phyloP scores from a whole-genome alignment of 2,113 vertebrate genomes.

The Syngnathus floridae region DNA sequence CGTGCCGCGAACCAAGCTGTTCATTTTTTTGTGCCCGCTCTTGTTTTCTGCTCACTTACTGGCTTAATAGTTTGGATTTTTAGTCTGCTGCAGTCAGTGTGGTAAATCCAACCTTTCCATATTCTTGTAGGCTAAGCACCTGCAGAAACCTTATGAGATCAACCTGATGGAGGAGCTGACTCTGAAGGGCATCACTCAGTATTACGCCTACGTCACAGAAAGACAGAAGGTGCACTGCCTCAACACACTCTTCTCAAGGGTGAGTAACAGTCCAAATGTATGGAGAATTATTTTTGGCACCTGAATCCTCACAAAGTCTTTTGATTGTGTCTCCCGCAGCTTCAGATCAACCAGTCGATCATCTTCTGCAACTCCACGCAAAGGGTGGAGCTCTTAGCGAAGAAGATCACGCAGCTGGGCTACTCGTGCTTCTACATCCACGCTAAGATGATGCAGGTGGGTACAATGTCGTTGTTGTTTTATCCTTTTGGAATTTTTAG shows the following conservation, averaged over 20 bases:
- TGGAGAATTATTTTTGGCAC: too few species aligned
- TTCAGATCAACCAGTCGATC: constrained; percentile 79
- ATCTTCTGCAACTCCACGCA: constrained; percentile 80
- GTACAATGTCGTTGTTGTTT: neutral
- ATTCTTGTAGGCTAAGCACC: constrained; percentile 63
- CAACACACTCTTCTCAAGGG: constrained; percentile 77
- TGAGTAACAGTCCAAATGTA: constrained; percentile 20
- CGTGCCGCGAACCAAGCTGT: constrained; percentile 31
- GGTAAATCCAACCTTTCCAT: neutral
- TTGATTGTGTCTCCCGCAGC: constrained; percentile 41
- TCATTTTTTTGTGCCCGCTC: neutral
- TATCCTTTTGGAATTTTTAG: neutral
- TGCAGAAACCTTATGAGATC: constrained; percentile 76
- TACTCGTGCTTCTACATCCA: constrained; percentile 80
- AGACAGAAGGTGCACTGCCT: constrained; percentile 78
- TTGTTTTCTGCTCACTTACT: constrained; percentile 6
- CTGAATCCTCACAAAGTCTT: neutral
- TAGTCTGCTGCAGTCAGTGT: too few species aligned
- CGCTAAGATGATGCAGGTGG: constrained; percentile 79
- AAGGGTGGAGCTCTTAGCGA: constrained; percentile 74
- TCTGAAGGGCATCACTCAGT: constrained; percentile 78
- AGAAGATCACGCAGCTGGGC: constrained; percentile 76
- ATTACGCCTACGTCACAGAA: constrained; percentile 76
- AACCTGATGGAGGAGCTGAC: constrained; percentile 80
- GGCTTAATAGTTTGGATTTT: neutral